Conservation (phyloP, 1,140 invertebrate genomes). For the Grapholita molesta region DNA sequence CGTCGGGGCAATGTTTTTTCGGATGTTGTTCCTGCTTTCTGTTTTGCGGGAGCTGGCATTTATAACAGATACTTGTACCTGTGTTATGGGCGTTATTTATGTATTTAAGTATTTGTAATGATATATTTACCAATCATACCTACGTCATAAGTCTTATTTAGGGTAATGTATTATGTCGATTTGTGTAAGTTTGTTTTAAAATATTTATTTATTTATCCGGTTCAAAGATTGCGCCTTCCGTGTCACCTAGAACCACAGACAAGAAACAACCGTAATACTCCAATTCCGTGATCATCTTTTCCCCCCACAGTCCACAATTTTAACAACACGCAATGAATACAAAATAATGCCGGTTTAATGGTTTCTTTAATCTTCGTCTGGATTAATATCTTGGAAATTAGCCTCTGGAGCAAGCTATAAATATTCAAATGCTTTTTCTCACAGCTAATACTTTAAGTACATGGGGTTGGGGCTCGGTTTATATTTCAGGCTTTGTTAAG, state of each 20-base stretch:
- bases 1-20: too few species aligned
- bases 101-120: too few species aligned
- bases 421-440: conserved; percentile 28
- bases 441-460: conserved; percentile 8
- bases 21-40: too few species aligned
- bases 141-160: too few species aligned
- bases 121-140: too few species aligned
- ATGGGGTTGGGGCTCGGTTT: neutral
- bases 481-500: conserved; percentile 1
- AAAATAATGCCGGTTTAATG: conserved; percentile 28
- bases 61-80: too few species aligned
- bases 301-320: neutral
- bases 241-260: neutral
- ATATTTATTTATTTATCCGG: too few species aligned
- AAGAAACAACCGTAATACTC: neutral
- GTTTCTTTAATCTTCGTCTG: conserved; percentile 22
- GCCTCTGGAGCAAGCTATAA: conserved; percentile 22
- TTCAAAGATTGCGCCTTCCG: too few species aligned
- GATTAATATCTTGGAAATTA: conserved; percentile 36
- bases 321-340: conserved; percentile 20
- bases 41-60: too few species aligned
- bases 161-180: too few species aligned
- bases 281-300: neutral
- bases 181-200: too few species aligned
- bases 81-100: too few species aligned